Evolutionary conservation across 2,888 invertebrate species (phyloP), one percentile per base, ranked within the genome.

Genomic region (Oxycera nigricornis): DNA sequence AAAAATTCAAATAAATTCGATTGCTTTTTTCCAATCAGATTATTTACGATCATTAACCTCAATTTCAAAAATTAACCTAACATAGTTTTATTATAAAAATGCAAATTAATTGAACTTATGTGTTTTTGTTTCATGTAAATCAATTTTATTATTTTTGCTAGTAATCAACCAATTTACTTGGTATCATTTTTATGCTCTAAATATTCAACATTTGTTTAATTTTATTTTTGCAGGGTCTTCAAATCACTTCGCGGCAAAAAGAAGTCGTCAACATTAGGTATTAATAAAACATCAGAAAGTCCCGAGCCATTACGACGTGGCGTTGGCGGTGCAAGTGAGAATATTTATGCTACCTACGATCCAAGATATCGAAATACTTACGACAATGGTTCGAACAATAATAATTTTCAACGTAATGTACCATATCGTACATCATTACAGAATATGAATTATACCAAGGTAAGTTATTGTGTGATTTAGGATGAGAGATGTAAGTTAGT

Each of bases 251-350:
- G 82, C 24, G 72, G 80, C 35, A 84, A 83, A 77, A 85, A 86
- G 75, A 84, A 83, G 77, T 86, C 86, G 26, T 85, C 85, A 2
- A 84, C 83, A 20, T 77, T 86, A 76, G 86, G 86, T 3, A 83
- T 86, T 73, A 84, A 84, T 75, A 86, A 85, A 80, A 85, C 85
- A 74, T 85, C 85, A 20, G 85, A 85, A 76, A 85, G 85, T 76
- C 85, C 85, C 35, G 84, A 85, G 11, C 77, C 79, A 35, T 57
- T 85, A 24, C 79, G 85, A 4, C 79, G 82, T 14, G 75, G 79
- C 1, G 17, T 72, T 3, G 75, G 75, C 22, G 28, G n/a, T 7
- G 35, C 67, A n/a, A 74, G 76, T 55, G 78, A 79, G n/a, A 78
- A 76, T 74, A 77, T 78, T 76, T 81, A 79, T 75, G 79, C 77